These are phyloP conservation scores for Pollachius pollachius DNA, from an alignment of 2,113 vertebrate species.

Conservation along the genomic window DNA sequence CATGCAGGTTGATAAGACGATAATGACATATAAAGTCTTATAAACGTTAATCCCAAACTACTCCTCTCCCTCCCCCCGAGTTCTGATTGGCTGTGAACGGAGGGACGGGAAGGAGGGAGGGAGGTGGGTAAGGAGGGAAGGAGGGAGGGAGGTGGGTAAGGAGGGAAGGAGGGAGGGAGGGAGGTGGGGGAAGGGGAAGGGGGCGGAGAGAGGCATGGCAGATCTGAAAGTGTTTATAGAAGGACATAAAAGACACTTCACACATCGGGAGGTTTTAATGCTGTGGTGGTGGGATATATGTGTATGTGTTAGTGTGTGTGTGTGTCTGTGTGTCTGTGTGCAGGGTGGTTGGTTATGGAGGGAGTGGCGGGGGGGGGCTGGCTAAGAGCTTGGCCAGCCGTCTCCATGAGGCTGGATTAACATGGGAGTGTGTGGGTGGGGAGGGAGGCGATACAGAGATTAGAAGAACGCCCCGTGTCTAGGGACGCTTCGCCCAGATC, in stretches of 20 bases:
- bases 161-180: constrained; percentile 11
- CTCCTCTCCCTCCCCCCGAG: neutral
- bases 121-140: neutral
- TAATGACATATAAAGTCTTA: constrained; percentile 51
- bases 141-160: constrained; percentile 11
- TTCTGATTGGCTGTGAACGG: constrained; percentile 48
- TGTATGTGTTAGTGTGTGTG: too few relatives aligned
- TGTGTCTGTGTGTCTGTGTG: too few relatives aligned
- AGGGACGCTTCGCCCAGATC: too few relatives aligned
- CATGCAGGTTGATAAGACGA: constrained; percentile 30
- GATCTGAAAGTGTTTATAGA: constrained; percentile 12
- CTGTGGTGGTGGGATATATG: too few relatives aligned
- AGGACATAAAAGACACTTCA: constrained; percentile 35
- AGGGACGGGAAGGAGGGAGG: constrained; percentile 9
- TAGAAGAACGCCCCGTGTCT: too few relatives aligned
- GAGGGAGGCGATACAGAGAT: too few relatives aligned
- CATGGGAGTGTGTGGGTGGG: too few relatives aligned
- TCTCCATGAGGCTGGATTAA: too few relatives aligned
- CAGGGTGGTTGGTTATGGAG: too few relatives aligned
- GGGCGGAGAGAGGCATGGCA: neutral
- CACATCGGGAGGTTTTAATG: constrained; percentile 9
- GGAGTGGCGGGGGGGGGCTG: too few relatives aligned
- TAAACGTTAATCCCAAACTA: constrained; percentile 65
- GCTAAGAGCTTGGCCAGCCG: too few relatives aligned
- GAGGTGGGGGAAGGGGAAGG: neutral